phyloP scores from a whole-genome alignment of 2,797 vertebrate genomes.

The Neosilurus hyrtlii region DNA sequence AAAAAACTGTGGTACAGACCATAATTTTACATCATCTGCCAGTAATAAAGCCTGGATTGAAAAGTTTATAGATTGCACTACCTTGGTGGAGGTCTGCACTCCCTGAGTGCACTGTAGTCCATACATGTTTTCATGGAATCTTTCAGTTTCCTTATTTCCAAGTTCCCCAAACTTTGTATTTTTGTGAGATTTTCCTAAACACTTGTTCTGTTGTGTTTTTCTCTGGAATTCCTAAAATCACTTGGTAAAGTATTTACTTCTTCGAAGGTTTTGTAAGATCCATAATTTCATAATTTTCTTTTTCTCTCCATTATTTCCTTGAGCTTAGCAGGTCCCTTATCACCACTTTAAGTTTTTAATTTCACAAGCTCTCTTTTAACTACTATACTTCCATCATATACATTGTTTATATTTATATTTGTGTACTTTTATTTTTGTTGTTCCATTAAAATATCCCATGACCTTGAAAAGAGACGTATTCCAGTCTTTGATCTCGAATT shows the following conservation, averaged over 20 bases:
- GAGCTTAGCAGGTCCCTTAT: not conserved
- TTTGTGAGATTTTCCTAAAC: not conserved
- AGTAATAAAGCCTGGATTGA: too few relatives aligned
- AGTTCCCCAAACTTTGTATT: not conserved
- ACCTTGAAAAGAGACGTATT: not conserved
- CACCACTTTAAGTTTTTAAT: not conserved
- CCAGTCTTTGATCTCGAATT: not conserved
- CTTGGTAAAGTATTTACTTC: not conserved
- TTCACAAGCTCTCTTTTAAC: not conserved
- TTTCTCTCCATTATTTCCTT: not conserved
- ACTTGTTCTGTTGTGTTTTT: not conserved
- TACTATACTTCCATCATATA: not conserved
- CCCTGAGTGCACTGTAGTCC: too few relatives aligned
- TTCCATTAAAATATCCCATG: not conserved
- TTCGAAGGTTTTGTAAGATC: not conserved
- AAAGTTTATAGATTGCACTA: too few relatives aligned
- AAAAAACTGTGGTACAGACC: too few relatives aligned
- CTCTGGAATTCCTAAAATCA: not conserved
- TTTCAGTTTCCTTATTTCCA: not conserved
- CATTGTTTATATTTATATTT: not conserved
- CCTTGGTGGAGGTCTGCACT: too few relatives aligned
- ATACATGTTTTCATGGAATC: not conserved
- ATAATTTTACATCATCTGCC: too few relatives aligned
- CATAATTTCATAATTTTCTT: not conserved
- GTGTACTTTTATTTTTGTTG: not conserved